A percentile compares a stretch with the other conserved stretches of the same genome.
phyloP scores from a whole-genome alignment of 2,888 invertebrate genomes.

The Diarsia rubi region DNA sequence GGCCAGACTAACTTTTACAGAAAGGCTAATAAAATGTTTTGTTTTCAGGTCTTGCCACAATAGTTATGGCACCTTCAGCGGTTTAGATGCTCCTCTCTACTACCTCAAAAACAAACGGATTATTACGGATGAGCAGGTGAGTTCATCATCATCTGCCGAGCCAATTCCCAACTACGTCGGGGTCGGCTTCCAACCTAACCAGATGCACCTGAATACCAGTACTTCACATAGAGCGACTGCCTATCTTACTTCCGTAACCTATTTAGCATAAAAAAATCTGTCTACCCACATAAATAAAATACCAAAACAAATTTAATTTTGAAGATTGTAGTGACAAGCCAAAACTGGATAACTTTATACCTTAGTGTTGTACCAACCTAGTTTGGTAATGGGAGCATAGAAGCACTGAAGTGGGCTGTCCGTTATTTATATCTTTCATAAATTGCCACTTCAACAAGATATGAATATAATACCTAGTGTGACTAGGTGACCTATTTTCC shows the following conservation, averaged over 20 bases:
- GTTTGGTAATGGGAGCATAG: not conserved
- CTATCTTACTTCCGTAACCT: not conserved
- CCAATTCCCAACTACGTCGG: not conserved
- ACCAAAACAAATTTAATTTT: not conserved
- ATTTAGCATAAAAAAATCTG: not conserved
- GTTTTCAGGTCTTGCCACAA: slow-evolving; percentile 89
- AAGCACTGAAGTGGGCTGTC: not conserved
- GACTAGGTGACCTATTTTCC: slow-evolving; percentile 28
- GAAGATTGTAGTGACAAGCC: not conserved
- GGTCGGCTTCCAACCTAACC: not conserved
- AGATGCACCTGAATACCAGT: not conserved
- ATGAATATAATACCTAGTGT: not conserved
- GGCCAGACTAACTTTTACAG: too few species aligned
- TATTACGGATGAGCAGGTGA: slow-evolving; percentile 86
- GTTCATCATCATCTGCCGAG: slow-evolving; percentile 11
- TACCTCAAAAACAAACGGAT: slow-evolving; percentile 91
- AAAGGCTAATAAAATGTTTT: not conserved
- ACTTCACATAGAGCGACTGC: not conserved
- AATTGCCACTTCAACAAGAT: slow-evolving; percentile 21
- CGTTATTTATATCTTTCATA: slow-evolving; percentile 32
- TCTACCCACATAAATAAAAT: not conserved
- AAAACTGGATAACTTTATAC: not conserved
- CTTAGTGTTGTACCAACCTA: not conserved
- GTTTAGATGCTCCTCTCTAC: slow-evolving; percentile 89
- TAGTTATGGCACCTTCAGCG: slow-evolving; percentile 87